Evolutionary conservation across 2,888 invertebrate species (phyloP).

Genomic region (Eledona agricola): DNA sequence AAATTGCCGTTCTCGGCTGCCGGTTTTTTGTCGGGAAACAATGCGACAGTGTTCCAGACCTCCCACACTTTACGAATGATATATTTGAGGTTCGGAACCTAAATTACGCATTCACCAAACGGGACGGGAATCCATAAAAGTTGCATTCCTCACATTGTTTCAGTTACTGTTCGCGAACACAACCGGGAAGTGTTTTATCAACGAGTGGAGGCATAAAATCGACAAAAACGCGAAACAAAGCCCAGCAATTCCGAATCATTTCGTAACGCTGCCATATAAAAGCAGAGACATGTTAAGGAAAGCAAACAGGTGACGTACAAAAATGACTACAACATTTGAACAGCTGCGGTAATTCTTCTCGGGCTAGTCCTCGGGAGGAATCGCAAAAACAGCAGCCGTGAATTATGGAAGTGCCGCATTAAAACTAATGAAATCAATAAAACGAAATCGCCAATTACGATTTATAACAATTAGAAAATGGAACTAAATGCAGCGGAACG

Average conservation of each 20-base stretch:
- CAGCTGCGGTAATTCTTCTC: conserved; percentile 23
- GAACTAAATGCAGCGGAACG: too few species aligned
- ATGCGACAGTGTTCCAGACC: conserved; percentile 28
- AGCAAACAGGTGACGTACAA: conserved; percentile 19
- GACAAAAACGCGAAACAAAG: conserved; percentile 29
- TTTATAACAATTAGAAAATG: too few species aligned
- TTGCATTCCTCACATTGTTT: conserved; percentile 17
- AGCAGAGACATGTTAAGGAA: conserved; percentile 15
- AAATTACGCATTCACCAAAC: conserved; percentile 23
- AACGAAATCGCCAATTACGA: too few species aligned
- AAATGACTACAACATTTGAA: conserved; percentile 18
- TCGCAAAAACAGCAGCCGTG: too few species aligned
- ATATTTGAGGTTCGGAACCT: conserved; percentile 15
- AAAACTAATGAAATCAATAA: too few species aligned
- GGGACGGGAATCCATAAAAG: conserved; percentile 24
- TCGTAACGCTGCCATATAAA: conserved; percentile 22
- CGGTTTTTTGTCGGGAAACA: conserved; percentile 33
- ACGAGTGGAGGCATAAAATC: too few species aligned
- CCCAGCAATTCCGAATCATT: conserved; percentile 21
- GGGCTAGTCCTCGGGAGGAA: too few species aligned
- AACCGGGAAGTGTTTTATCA: too few species aligned
- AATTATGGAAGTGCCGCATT: too few species aligned
- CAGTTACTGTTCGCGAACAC: conserved; percentile 13
- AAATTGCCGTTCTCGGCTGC: conserved; percentile 34
- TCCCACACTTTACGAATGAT: conserved; percentile 30